Base-by-base conservation (phyloP, 2,888 invertebrate genomes). In the Fissipunctia ypsillon region DNA sequence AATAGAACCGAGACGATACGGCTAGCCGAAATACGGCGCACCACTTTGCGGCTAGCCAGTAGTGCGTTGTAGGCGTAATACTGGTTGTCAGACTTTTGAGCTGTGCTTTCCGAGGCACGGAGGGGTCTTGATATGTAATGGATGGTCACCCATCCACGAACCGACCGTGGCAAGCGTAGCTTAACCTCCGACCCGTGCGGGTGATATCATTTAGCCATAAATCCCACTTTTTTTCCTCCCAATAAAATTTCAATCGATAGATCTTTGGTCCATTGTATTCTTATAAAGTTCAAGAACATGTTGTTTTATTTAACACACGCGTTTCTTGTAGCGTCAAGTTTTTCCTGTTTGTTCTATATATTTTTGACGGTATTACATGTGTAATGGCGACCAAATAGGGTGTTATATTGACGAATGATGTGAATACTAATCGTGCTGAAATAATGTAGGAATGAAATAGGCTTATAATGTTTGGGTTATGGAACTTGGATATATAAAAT, bases 361-460 rank as follows among this genome's bases (percentile, higher is more conserved):
- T 67, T 16, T 73, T 65, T 63, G 61, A 69, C 61, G 65, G 73
- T 77, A 84, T 77, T 65, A 60, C 43, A 50, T 71, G 35, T 54
- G 64, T 80, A 75, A 80, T 82, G 45, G 35, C 3, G 48, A 52
- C 65, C 54, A 74, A 79, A 79, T 80, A 25, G 76, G 59, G 38
- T 73, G 72, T 76, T 73, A 76, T 48, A 75, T 74, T 50, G 68
- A 70, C 25, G 45, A 43, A 67, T 71, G 76, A 64, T 54, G n/a
- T 66, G 76, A 77, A 76, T 76, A 63, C 56, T 63, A 52, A 76
- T 77, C 70, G n/a, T 38, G 38, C 25, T 52, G 50, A 69, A 70
- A 31, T 61, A 69, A 61, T 43, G 50, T 6, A 16, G 25, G 14
- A 22, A 68, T 76, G 4, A 60, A 54, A 25, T n/a, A 38, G 28